Evolutionary conservation across 2,113 vertebrate species (phyloP).

Genomic region (Gopherus flavomarginatus): DNA sequence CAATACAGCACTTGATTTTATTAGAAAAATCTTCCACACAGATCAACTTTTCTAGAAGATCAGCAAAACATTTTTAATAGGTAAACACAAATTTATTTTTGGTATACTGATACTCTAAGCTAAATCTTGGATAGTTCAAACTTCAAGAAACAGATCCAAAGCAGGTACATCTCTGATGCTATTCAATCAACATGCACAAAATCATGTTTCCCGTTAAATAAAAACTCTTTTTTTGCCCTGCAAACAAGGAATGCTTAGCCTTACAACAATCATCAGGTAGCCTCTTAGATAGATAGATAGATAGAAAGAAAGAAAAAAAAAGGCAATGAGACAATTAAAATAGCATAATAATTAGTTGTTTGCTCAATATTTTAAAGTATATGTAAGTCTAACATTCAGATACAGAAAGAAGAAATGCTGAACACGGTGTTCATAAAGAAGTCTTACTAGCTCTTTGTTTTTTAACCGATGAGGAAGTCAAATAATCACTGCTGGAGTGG

Average conservation of each 20-base stretch:
- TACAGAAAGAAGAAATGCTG: conserved; percentile 8
- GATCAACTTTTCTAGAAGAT: background rate
- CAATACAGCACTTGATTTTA: background rate
- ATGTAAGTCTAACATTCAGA: conserved; percentile 21
- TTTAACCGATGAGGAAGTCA: conserved; percentile 40
- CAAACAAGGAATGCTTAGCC: background rate
- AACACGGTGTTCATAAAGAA: conserved; percentile 9
- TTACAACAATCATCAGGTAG: background rate
- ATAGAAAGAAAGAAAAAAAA: background rate
- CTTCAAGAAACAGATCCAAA: conserved; percentile 9
- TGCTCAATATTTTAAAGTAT: background rate
- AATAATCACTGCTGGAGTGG: conserved; percentile 41
- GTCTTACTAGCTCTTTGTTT: conserved; percentile 17
- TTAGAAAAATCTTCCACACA: background rate
- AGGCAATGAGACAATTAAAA: background rate
- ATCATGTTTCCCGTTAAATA: conserved; percentile 30
- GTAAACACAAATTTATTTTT: background rate
- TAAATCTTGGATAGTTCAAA: background rate
- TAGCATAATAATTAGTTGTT: background rate
- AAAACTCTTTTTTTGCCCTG: background rate
- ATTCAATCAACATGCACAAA: conserved; percentile 6
- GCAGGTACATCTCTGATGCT: conserved; percentile 28
- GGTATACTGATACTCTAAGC: background rate
- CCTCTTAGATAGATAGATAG: background rate
- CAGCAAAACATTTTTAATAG: background rate